Percentiles rank a stretch among this genome's conserved stretches.
These are phyloP conservation scores for Drosophila mauritiana DNA, from an alignment of 1,140 invertebrate genomes.

Conservation along the genomic window DNA sequence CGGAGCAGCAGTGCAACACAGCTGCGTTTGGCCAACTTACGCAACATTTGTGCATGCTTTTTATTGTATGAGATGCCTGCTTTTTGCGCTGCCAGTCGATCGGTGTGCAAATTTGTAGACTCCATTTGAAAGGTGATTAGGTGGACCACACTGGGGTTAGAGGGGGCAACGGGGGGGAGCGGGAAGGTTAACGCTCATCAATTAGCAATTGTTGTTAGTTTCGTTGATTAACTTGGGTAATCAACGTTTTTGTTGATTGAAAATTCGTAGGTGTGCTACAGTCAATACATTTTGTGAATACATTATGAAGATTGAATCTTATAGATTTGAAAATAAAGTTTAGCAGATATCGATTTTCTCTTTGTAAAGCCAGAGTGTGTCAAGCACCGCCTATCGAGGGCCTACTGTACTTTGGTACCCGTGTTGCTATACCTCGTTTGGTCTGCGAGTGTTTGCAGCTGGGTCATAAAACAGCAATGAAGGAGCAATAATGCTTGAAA, in stretches of 20 bases:
- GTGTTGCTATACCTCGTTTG: slow-evolving; percentile 4
- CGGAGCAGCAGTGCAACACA: slow-evolving; percentile 21
- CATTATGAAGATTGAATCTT: background rate
- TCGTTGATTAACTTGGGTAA: slow-evolving; percentile 72
- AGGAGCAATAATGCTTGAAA: slow-evolving; percentile 50
- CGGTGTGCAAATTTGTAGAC: slow-evolving; percentile 49
- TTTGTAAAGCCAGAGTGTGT: too few relatives aligned
- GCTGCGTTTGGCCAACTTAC: slow-evolving; percentile 61
- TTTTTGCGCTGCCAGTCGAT: slow-evolving; percentile 20
- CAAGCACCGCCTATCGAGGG: background rate
- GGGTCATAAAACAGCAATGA: slow-evolving; percentile 55
- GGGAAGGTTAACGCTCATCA: slow-evolving; percentile 52
- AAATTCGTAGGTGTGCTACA: slow-evolving; percentile 2
- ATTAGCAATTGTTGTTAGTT: slow-evolving; percentile 71
- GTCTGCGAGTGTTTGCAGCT: slow-evolving; percentile 48
- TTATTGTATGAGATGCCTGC: background rate
- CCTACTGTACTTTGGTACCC: slow-evolving; percentile 7
- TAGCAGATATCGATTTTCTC: too few relatives aligned
- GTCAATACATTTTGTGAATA: background rate
- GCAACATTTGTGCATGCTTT: slow-evolving; percentile 38
- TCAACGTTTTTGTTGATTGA: slow-evolving; percentile 45
- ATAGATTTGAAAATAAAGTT: too few relatives aligned
- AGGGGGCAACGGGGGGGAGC: background rate
- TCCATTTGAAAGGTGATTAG: slow-evolving; percentile 58
- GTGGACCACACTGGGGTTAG: background rate